Percentiles rank a stretch among this genome's conserved stretches.
Evolutionary conservation across 2,797 vertebrate genomes (phyloP).

Genomic region (Iguana delicatissima): DNA sequence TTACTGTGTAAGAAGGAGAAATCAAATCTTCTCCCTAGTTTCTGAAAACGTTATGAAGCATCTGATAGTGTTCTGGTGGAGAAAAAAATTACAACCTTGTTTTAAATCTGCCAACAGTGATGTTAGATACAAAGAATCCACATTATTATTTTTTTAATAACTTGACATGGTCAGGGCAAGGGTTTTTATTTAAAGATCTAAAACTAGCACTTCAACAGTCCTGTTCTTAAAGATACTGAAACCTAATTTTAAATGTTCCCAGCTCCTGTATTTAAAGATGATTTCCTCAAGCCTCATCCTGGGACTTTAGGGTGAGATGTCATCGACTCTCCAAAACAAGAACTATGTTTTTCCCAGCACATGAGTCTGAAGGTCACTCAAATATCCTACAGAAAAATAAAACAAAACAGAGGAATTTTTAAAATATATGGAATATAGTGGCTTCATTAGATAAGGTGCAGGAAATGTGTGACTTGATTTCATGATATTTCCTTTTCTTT

Average conservation of each 20-base stretch:
- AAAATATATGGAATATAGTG: neutral
- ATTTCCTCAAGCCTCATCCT: neutral
- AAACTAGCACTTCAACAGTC: neutral
- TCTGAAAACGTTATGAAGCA: conserved; percentile 9
- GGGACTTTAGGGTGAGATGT: too few species aligned
- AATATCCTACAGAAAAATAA: neutral
- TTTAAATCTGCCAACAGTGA: conserved; percentile 2
- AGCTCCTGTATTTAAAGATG: neutral
- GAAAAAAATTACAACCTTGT: neutral
- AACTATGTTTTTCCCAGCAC: neutral
- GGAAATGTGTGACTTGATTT: neutral
- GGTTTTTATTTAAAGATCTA: neutral
- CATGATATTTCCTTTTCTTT: neutral
- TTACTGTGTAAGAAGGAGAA: neutral
- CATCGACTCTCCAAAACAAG: too few species aligned
- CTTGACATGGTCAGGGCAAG: neutral
- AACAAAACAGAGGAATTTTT: neutral
- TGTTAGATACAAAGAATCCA: neutral
- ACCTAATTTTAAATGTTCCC: neutral
- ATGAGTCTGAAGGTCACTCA: neutral
- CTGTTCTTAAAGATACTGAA: neutral
- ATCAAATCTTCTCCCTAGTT: conserved; percentile 11
- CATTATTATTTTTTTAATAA: neutral
- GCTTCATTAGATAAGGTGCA: too few species aligned
- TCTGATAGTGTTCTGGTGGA: neutral